Percentiles rank a stretch among this genome's conserved stretches.
Evolutionary conservation across 2,797 vertebrate species (phyloP).

Genomic region (Megaceryle alcyon): DNA sequence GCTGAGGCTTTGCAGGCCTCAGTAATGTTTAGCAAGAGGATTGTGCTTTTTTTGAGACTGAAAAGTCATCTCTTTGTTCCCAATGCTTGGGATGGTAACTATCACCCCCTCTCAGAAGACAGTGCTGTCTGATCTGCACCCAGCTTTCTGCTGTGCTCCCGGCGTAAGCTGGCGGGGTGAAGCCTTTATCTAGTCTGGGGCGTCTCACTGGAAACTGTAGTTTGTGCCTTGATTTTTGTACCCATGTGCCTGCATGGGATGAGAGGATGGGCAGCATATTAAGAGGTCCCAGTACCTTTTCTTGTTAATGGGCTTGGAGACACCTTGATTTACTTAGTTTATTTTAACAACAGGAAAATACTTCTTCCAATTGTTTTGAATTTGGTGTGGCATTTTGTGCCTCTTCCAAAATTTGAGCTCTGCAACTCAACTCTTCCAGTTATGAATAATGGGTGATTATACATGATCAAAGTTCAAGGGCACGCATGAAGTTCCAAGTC

Average conservation of each 20-base stretch:
- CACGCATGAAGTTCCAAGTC: fast-evolving
- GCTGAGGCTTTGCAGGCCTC: not conserved
- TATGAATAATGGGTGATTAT: fast-evolving
- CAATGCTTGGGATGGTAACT: fast-evolving
- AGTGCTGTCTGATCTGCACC: not conserved
- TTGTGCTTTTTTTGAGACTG: not conserved
- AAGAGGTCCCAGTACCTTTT: not conserved
- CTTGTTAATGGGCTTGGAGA: not conserved
- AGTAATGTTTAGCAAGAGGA: not conserved
- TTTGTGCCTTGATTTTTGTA: not conserved
- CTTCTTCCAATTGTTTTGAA: not conserved
- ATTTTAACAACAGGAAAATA: not conserved
- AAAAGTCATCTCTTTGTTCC: not conserved
- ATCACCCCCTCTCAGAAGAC: not conserved
- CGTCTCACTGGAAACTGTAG: not conserved
- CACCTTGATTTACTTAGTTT: not conserved
- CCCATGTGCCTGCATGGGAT: not conserved
- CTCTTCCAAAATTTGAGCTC: not conserved
- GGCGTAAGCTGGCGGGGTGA: not conserved
- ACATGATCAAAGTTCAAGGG: not conserved
- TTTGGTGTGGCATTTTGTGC: not conserved
- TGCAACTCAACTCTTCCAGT: not conserved
- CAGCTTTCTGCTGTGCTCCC: not conserved
- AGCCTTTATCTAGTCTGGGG: not conserved
- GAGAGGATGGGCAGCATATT: not conserved